Evolutionary conservation across 1,140 invertebrate species (phyloP).

Genomic region (Drosophila mayri): DNA sequence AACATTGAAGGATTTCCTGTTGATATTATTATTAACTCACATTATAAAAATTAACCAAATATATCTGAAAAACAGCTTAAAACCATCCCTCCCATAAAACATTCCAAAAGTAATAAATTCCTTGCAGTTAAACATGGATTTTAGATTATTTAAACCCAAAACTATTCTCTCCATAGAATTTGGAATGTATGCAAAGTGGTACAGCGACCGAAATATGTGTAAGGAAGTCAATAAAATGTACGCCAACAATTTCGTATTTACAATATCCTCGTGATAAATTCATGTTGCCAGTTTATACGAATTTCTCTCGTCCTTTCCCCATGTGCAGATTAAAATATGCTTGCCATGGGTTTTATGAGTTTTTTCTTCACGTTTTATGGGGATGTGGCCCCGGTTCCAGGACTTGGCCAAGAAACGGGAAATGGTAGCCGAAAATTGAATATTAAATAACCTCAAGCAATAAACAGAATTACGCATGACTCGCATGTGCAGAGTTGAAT

Average conservation of each 20-base stretch:
- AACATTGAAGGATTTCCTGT: background rate
- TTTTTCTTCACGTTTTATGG: conserved; percentile 43
- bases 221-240: conserved; percentile 34
- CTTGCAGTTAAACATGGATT: background rate
- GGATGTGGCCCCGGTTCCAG: conserved; percentile 1
- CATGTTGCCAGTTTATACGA: conserved; percentile 10
- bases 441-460: conserved; percentile 60
- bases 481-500: conserved; percentile 10
- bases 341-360: conserved; percentile 65
- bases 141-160: background rate
- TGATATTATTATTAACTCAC: background rate
- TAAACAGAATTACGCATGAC: conserved; percentile 43
- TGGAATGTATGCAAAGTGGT: background rate
- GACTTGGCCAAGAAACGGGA: conserved; percentile 18
- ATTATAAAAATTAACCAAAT: too few species aligned
- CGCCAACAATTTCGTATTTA: conserved; percentile 33
- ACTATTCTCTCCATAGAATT: background rate
- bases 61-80: too few species aligned
- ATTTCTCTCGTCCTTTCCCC: background rate
- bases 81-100: background rate
- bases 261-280: conserved; percentile 47
- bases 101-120: background rate
- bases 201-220: background rate
- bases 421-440: conserved; percentile 61
- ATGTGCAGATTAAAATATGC: conserved; percentile 62